Evolutionary conservation across 2,888 invertebrate genomes (phyloP).

Genomic region (Megastigmus dorsalis): DNA sequence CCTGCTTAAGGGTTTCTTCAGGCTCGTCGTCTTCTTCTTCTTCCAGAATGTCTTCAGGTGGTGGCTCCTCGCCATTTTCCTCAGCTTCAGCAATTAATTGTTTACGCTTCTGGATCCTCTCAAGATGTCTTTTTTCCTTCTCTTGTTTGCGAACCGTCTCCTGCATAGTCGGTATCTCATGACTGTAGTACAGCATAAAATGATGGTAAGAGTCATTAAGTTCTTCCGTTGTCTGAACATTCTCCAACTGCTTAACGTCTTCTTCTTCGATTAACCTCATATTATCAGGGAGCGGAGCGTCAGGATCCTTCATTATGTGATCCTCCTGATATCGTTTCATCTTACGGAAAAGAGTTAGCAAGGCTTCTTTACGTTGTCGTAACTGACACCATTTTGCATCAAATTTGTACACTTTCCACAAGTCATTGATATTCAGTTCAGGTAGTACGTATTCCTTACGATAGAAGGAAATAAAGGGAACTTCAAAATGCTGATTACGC

Average conservation of each 20-base stretch:
- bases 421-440: constrained; percentile 93
- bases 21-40: constrained; percentile 76
- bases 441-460: constrained; percentile 98
- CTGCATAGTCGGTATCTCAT: constrained; percentile 89
- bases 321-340: constrained; percentile 95
- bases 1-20: constrained; percentile 84
- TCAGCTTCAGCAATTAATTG: constrained; percentile 79
- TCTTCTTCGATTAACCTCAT: constrained; percentile 88
- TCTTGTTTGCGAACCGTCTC: constrained; percentile 82
- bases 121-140: constrained; percentile 78
- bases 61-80: constrained; percentile 79
- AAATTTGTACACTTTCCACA: constrained; percentile 98
- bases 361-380: constrained; percentile 87
- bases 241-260: constrained; percentile 86
- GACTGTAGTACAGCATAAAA: constrained; percentile 93
- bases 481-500: constrained; percentile 95
- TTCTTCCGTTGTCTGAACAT: constrained; percentile 91
- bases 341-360: constrained; percentile 88
- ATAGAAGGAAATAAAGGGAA: constrained; percentile 99
- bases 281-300: constrained; percentile 84
- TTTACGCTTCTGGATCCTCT: constrained; percentile 74
- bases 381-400: constrained; percentile 97
- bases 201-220: constrained; percentile 95
- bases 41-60: constrained; percentile 78
- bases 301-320: constrained; percentile 81